These are phyloP conservation scores for Galeopsomyia nigrocyanea DNA, from an alignment of 2,888 invertebrate genomes.

Conservation along the genomic window DNA sequence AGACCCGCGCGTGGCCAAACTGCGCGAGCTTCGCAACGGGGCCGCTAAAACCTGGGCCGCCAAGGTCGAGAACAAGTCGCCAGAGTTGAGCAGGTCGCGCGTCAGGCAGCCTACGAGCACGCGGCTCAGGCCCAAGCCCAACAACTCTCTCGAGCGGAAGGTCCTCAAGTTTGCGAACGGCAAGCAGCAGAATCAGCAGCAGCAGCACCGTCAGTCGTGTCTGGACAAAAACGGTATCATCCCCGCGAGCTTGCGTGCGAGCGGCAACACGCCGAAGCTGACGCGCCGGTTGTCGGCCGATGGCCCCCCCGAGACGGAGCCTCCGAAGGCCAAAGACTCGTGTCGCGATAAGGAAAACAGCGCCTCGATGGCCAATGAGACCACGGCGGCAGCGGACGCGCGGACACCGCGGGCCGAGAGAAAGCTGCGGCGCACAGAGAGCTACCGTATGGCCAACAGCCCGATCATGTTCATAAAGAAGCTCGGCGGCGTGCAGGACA, in stretches of 20 bases:
- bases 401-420: slow-evolving; percentile 52
- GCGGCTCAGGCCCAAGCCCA: slow-evolving; percentile 43
- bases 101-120: slow-evolving; percentile 24
- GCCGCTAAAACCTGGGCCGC: slow-evolving; percentile 33
- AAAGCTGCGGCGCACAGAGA: slow-evolving; percentile 85
- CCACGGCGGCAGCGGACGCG: background rate
- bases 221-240: background rate
- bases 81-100: background rate
- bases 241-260: slow-evolving; percentile 48
- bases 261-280: slow-evolving; percentile 63
- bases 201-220: background rate
- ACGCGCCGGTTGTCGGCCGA: slow-evolving; percentile 54
- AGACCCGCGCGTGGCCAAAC: background rate
- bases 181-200: background rate
- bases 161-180: slow-evolving; percentile 27
- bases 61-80: slow-evolving; percentile 47
- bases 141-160: slow-evolving; percentile 39
- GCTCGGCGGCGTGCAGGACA: slow-evolving; percentile 44
- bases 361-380: background rate
- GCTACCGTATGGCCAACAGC: slow-evolving; percentile 86
- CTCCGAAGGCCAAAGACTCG: too few species aligned
- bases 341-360: slow-evolving; percentile 18
- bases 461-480: slow-evolving; percentile 77
- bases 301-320: background rate
- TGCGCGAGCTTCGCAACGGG: background rate